Percentiles rank a stretch among this genome's conserved stretches.
Evolutionary conservation across 2,797 vertebrate genomes (phyloP).

Genomic region (Mus caroli): DNA sequence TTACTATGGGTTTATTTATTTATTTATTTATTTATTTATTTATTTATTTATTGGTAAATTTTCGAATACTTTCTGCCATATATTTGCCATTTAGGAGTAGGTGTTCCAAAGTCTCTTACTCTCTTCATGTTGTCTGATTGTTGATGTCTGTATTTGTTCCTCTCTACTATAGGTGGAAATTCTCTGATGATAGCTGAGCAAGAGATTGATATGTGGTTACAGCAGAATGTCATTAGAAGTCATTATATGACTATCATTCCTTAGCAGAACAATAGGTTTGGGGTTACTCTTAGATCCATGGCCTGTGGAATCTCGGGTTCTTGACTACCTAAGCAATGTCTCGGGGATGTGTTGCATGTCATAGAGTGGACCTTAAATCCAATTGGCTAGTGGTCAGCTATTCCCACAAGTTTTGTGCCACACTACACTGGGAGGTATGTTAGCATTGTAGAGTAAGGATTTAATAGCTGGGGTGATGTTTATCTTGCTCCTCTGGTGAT

Average conservation of each 20-base stretch:
- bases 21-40: too few species aligned
- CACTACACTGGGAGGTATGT: not conserved
- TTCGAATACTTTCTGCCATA: not conserved
- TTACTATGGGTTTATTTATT: too few species aligned
- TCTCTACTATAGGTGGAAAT: not conserved
- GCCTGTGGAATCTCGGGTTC: not conserved
- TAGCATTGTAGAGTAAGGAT: not conserved
- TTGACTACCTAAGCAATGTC: not conserved
- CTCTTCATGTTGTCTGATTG: not conserved
- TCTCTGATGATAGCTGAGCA: not conserved
- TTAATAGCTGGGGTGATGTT: not conserved
- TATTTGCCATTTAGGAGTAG: not conserved
- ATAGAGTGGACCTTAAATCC: not conserved
- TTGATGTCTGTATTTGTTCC: not conserved
- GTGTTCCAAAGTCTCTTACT: not conserved
- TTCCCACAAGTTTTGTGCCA: not conserved
- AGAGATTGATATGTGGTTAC: not conserved
- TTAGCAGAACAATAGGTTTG: not conserved
- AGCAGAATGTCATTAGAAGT: not conserved
- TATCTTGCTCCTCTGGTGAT: not conserved
- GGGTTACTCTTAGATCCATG: not conserved
- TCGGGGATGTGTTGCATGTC: not conserved
- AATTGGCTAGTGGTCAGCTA: not conserved
- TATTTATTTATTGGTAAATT: not conserved
- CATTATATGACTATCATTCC: not conserved